Evolutionary conservation across 2,888 invertebrate genomes (phyloP), one percentile per base, ranked within the genome.

Genomic region (Caenorhabditis sp.): DNA sequence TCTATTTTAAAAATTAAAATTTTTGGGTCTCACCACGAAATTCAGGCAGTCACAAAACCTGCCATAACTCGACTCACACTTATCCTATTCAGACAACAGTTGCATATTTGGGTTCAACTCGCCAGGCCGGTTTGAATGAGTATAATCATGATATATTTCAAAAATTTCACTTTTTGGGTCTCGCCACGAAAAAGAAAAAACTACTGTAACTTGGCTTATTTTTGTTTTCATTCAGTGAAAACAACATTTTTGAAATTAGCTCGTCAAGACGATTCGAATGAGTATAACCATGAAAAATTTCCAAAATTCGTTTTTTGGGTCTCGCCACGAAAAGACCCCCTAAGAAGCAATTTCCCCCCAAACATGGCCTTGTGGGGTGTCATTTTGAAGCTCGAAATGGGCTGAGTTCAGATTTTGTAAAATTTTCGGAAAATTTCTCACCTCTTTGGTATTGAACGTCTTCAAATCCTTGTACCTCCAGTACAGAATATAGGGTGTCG

Each of bases 401-500:
- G n/a, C n/a, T n/a, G n/a, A n/a, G n/a, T n/a, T n/a, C n/a, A n/a
- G n/a, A n/a, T n/a, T n/a, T n/a, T n/a, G n/a, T n/a, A n/a, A n/a
- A n/a, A n/a, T n/a, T n/a, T n/a, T n/a, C n/a, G n/a, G n/a, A n/a
- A n/a, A n/a, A n/a, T 38, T 19, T 4, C 61, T 26, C 0, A 80
- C 84, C 68, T 84, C 84, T 31, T 81, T 81, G n/a, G 73, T 66
- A 24, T 81, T 81, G 49, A 81, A 84, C 10, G 79, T 54, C 35
- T 69, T 70, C n/a, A 47, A 41, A 14, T 84, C 85, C 26, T 80
- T 73, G 28, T 73, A 84, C 7, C 83, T 51, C 90, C 90, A 90
- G 58, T 88, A 89, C n/a, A 90, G 24, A 51, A 89, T 88, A 56
- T 88, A 87, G 0, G 82, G 88, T 1, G 81, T 73, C 6, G 87